Percentiles rank a stretch among this genome's conserved stretches.
Evolutionary conservation across 2,888 invertebrate species (phyloP).

Genomic region (Hyles lineata): DNA sequence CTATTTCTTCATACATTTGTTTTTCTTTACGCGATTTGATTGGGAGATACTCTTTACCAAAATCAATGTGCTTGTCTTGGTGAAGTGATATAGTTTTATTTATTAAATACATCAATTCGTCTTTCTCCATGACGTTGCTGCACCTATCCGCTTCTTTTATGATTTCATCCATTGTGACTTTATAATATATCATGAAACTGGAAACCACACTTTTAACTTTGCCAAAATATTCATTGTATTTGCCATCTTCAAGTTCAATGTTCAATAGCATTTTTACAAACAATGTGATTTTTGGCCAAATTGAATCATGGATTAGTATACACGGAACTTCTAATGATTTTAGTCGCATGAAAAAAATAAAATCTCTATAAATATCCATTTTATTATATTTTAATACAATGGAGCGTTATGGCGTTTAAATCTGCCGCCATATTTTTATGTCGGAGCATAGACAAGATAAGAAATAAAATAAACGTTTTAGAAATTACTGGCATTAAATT

Average conservation of each 20-base stretch:
- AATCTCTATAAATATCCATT: conserved; percentile 62
- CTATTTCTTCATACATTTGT: conserved; percentile 52
- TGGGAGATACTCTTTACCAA: conserved; percentile 56
- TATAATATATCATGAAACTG: conserved; percentile 58
- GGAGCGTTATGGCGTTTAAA: not conserved
- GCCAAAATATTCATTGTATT: conserved; percentile 61
- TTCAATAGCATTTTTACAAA: conserved; percentile 51
- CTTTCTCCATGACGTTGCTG: conserved; percentile 43
- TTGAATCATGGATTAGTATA: conserved; percentile 54
- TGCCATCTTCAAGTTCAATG: conserved; percentile 54
- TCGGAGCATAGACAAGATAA: not conserved
- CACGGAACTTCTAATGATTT: conserved; percentile 49
- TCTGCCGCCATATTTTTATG: not conserved
- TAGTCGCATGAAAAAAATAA: conserved; percentile 53
- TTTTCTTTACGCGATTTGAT: conserved; percentile 49
- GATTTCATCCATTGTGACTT: conserved; percentile 53
- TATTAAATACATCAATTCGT: conserved; percentile 50
- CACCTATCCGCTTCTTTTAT: conserved; percentile 53
- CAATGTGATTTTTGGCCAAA: conserved; percentile 50
- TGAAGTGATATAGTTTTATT: conserved; percentile 54
- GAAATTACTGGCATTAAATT: too few relatives aligned
- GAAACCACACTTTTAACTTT: conserved; percentile 58
- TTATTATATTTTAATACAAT: conserved; percentile 24
- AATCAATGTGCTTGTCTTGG: conserved; percentile 51
- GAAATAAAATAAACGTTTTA: too few relatives aligned